These are phyloP conservation scores for Eurois occulta DNA, from an alignment of 2,888 invertebrate genomes.

Conservation along the genomic window DNA sequence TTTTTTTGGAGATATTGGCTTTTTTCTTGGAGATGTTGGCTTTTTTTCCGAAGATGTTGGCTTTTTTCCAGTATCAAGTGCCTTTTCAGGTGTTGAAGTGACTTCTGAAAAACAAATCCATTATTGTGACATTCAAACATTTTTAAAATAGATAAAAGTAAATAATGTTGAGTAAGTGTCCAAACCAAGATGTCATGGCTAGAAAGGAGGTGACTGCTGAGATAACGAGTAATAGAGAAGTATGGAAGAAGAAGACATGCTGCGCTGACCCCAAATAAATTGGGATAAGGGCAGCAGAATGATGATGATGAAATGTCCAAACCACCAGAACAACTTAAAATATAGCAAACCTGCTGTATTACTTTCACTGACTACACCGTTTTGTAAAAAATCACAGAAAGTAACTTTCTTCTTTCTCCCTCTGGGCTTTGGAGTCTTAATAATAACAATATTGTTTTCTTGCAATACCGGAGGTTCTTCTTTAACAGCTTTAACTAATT, in stretches of 20 bases:
- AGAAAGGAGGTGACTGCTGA: no score
- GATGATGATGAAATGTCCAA: no score
- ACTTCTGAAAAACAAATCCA: slow-evolving; percentile 20
- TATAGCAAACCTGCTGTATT: slow-evolving; percentile 37
- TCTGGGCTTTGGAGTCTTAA: not conserved
- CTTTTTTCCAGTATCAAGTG: slow-evolving; percentile 10
- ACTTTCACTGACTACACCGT: slow-evolving; percentile 1
- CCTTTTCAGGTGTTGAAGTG: not conserved
- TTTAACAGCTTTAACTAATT: slow-evolving; percentile 56
- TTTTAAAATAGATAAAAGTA: not conserved
- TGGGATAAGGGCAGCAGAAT: no score
- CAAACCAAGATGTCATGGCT: not conserved
- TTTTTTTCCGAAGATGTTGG: slow-evolving; percentile 8
- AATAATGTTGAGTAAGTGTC: not conserved
- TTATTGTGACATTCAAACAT: not conserved
- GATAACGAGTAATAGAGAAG: no score
- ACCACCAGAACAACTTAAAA: not conserved
- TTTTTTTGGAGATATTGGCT: slow-evolving; percentile 1
- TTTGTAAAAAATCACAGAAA: slow-evolving; percentile 34
- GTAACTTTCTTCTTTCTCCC: slow-evolving; percentile 18
- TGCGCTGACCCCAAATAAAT: no score
- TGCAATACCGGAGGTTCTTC: slow-evolving; percentile 18
- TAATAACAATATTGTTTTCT: slow-evolving; percentile 9
- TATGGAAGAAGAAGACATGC: no score
- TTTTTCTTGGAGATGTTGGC: slow-evolving; percentile 11